Evolutionary conservation across 2,113 vertebrate species (phyloP), one percentile per base, ranked within the genome.

Genomic region (Hippocampus barbouri): DNA sequence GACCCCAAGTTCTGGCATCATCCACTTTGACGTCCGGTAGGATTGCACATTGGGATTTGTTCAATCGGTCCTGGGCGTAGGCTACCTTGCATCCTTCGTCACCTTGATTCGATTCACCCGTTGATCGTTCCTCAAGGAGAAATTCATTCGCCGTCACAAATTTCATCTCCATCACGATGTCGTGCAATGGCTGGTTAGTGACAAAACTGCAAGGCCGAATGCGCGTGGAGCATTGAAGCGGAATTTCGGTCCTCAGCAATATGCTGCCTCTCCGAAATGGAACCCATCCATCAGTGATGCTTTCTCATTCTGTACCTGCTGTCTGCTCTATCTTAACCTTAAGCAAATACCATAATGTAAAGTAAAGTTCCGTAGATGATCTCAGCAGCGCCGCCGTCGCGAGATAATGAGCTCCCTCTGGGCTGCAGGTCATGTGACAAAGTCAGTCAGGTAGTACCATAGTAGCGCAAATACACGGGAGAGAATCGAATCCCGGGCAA

Each of bases 111-210:
- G 68, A 80, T 88, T 87, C 86, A 88, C 87, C 86, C 88, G 82
- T 89, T 91, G 87, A 88, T 87, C 68, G 85, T 80, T 85, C 83
- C 87, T 85, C 88, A 85, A 87, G 88, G 88, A 88, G 83, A 84
- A 86, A 86, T 88, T 85, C 77, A 88, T 89, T 87, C 81, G 68
- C 71, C 80, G 76, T 86, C 83, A 77, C 86, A 89, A 88, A 90
- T 89, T 85, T 88, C 83, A 80, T 87, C 83, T 86, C 83, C 83
- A 88, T 89, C 85, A 82, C 67, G 84, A 90, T 85, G 85, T 77
- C 77, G 78, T 81, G 75, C 73, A 60, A 76, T 79, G 87, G 82
- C 78, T 86, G 82, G 79, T 87, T 87, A 88, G 83, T 81, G 85
- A 83, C 79, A 74, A 73, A 79, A 75, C 82, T 59, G 82, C 79